Base-by-base conservation (phyloP, 2,113 vertebrate species). In the Zonotrichia leucophrys region DNA sequence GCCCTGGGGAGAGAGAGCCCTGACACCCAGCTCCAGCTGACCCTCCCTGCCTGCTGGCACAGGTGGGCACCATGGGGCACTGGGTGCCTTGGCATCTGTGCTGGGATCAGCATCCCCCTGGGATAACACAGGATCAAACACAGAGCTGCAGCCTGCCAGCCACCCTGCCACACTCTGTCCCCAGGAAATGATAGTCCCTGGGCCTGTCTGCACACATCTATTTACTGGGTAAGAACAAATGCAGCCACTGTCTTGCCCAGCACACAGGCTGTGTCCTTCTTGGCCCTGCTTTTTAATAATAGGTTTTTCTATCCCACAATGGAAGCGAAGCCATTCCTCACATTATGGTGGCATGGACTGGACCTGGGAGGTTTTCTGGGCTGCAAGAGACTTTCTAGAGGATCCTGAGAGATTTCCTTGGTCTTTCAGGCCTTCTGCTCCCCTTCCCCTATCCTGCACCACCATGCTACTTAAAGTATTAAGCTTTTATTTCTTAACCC, bases 161-260 rank as follows among this genome's bases (percentile, higher is more conserved):
- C 14, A 2, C 81, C 39, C 70, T 0, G 1, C 2, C 2, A 37
- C n/a, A 52, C 0, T 1, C 84, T 17, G 41, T 82, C 74, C 87
- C 49, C 1, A 7, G 78, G 62, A 95, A 87, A 23, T 7, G 46
- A 88, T 39, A 58, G 75, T 62, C 70, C 49, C 62, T 64, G 1
- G 53, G 84, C 58, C 70, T 60, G 70, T 12, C 82, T 60, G 33
- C 75, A 69, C 58, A 10, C 33, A 66, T 73, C 66, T 52, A 0
- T 70, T 84, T 31, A 76, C 58, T 53, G 25, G 0, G 53, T 44
- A 52, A 69, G 75, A 90, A 91, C 78, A 95, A 90, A 88, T 7
- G 25, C 8, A 1, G 30, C 84, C 85, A 49, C 78, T 88, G 74
- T 85, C 94, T 82, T 52, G 78, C 66, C n/a, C 0, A 0, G 13